phyloP scores from a whole-genome alignment of 1,140 invertebrate genomes.

The Bombus cullumanus region DNA sequence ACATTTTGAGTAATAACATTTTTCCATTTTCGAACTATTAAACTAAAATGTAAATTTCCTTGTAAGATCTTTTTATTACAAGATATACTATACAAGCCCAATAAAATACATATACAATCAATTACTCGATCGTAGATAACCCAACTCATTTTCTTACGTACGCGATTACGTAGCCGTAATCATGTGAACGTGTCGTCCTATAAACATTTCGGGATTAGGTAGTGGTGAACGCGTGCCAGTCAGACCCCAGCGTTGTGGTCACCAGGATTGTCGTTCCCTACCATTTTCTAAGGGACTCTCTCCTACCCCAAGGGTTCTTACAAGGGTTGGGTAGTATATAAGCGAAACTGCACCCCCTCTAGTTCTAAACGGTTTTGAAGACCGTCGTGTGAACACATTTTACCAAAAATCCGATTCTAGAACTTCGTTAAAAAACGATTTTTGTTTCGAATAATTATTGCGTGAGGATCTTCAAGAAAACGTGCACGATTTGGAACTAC shows the following conservation, averaged over 20 bases:
- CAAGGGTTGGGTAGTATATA: conserved; percentile 71
- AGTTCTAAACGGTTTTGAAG: conserved; percentile 43
- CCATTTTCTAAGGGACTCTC: conserved; percentile 51
- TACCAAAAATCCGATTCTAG: background rate
- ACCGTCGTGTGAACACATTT: background rate
- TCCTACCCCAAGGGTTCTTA: conserved; percentile 45
- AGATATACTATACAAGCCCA: too few species aligned
- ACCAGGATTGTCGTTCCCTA: conserved; percentile 47
- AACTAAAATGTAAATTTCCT: too few species aligned
- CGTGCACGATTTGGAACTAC: background rate
- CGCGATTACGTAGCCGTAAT: background rate
- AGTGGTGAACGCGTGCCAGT: conserved; percentile 57
- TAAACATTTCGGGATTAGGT: conserved; percentile 51
- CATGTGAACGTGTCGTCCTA: conserved; percentile 9
- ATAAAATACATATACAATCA: background rate
- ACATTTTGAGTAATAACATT: too few species aligned
- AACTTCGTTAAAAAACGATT: background rate
- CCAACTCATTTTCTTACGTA: background rate
- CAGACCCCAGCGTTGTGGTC: conserved; percentile 34
- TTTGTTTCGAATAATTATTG: too few species aligned
- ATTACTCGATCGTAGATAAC: background rate
- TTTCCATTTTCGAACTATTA: too few species aligned
- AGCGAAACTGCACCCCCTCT: conserved; percentile 55
- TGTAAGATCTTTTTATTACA: too few species aligned
- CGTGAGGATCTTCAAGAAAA: background rate